A percentile compares a stretch with the other conserved stretches of the same genome.
Conservation (phyloP, 2,113 vertebrate genomes). For the Emydocephalus ijimae region DNA sequence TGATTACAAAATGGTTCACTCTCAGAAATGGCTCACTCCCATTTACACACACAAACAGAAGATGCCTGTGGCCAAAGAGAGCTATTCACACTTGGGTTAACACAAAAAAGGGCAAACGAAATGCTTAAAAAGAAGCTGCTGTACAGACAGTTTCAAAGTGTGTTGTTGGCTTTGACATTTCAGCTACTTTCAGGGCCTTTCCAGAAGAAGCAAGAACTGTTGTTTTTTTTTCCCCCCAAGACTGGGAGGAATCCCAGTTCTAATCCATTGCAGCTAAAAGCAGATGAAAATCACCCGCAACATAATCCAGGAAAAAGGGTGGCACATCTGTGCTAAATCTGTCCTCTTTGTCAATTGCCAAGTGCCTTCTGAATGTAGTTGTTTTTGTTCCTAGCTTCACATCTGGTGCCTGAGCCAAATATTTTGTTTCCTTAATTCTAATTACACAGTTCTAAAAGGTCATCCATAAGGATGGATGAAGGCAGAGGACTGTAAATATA, state of each 20-base stretch:
- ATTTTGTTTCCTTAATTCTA: not conserved
- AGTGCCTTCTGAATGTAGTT: not conserved
- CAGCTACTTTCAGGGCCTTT: not conserved
- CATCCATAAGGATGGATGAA: not conserved
- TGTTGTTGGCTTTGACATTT: not conserved
- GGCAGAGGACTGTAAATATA: not conserved
- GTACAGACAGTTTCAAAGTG: not conserved
- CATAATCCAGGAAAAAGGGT: not conserved
- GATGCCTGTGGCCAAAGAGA: not conserved
- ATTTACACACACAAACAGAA: not conserved
- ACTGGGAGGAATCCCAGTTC: not conserved
- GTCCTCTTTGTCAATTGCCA: not conserved
- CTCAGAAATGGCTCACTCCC: not conserved
- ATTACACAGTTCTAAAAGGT: not conserved
- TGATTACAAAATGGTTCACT: not conserved
- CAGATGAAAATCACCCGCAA: not conserved
- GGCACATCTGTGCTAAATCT: not conserved
- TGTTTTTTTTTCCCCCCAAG: not conserved
- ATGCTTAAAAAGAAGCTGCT: not conserved
- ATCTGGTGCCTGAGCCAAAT: constrained; percentile 3
- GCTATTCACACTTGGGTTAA: not conserved
- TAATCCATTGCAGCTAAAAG: not conserved
- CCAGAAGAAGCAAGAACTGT: not conserved
- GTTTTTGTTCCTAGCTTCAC: not conserved
- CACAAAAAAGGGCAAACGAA: not conserved